Evolutionary conservation across 2,113 vertebrate genomes (phyloP).

Genomic region (Scopus umbretta): DNA sequence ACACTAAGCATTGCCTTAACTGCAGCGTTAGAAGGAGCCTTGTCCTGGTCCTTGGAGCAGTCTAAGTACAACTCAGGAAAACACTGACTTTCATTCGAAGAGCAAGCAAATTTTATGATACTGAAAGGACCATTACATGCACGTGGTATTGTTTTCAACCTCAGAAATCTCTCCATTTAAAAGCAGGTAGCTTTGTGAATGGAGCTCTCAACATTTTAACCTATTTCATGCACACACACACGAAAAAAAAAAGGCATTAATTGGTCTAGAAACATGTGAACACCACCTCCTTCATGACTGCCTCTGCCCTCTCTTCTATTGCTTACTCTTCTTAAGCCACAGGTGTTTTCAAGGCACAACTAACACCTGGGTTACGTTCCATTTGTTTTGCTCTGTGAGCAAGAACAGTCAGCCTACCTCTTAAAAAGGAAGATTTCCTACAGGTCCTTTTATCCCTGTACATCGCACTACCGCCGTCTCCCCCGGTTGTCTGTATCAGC

Average conservation of each 20-base stretch:
- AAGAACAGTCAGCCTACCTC: neutral
- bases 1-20: neutral
- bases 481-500: neutral
- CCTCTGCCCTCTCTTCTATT: neutral
- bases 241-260: neutral
- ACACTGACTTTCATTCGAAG: neutral
- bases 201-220: neutral
- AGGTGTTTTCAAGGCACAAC: neutral
- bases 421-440: neutral
- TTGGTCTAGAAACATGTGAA: neutral
- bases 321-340: neutral
- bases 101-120: neutral
- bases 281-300: neutral
- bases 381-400: neutral
- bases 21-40: neutral
- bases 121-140: neutral
- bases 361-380: neutral
- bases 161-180: neutral
- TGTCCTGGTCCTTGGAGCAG: neutral
- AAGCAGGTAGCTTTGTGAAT: neutral
- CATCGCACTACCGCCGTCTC: neutral
- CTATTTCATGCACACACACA: neutral
- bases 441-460: neutral
- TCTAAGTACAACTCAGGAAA: neutral
- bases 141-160: neutral